These are phyloP conservation scores for Carassius gibelio DNA, from an alignment of 2,113 vertebrate genomes.

Conservation along the genomic window DNA sequence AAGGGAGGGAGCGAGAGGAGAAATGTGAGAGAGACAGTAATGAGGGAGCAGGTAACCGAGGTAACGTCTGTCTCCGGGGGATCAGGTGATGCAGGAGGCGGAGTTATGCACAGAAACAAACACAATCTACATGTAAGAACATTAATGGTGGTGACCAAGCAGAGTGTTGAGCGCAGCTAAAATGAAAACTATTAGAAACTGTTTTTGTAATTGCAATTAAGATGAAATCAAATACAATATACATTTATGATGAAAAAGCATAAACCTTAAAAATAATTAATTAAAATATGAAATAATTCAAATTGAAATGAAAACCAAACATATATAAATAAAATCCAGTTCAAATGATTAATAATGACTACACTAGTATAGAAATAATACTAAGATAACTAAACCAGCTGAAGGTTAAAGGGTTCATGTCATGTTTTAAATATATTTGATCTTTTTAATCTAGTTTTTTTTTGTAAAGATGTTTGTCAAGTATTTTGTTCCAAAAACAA, in stretches of 20 bases:
- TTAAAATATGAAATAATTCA: too few species aligned
- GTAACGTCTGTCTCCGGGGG: slow-evolving; percentile 57
- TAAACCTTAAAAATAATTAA: background rate
- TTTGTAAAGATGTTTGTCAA: background rate
- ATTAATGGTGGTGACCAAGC: slow-evolving; percentile 9
- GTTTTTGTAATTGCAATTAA: background rate
- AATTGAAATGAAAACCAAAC: too few species aligned
- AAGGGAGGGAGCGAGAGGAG: slow-evolving; percentile 59
- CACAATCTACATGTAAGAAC: background rate
- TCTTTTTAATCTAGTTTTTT: background rate
- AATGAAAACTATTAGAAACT: background rate
- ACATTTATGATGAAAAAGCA: background rate
- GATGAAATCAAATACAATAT: background rate
- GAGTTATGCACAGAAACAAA: background rate
- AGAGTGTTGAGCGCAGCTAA: background rate
- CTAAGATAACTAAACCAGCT: background rate
- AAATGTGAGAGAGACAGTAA: slow-evolving; percentile 47
- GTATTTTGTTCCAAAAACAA: background rate
- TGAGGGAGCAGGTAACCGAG: slow-evolving; percentile 68
- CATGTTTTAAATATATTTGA: too few species aligned
- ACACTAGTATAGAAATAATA: background rate
- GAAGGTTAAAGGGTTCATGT: background rate
- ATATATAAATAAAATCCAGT: too few species aligned
- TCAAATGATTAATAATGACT: background rate
- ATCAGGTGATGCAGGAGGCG: slow-evolving; percentile 20